Conservation (phyloP, 1,140 invertebrate genomes). For the Oppia nitens region DNA sequence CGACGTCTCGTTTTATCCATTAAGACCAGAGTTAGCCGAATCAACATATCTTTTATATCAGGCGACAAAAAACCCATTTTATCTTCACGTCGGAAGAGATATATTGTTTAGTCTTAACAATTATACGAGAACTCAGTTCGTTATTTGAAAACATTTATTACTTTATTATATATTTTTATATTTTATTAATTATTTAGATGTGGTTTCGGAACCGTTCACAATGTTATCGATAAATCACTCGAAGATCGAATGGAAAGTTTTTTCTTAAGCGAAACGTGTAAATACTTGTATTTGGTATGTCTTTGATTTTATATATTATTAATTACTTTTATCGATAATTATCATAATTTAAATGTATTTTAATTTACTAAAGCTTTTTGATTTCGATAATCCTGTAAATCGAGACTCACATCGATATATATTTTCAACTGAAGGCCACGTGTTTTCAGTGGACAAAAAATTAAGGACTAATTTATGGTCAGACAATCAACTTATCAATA, state of each 20-base stretch:
- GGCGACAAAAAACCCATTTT: slow-evolving; percentile 52
- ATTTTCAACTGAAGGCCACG: slow-evolving; percentile 51
- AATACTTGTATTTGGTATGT: slow-evolving; percentile 73
- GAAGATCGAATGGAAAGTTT: slow-evolving; percentile 99
- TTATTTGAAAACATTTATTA: slow-evolving; percentile 7
- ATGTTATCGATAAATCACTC: slow-evolving; percentile 74
- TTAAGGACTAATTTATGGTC: slow-evolving; percentile 31
- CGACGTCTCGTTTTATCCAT: slow-evolving; percentile 47
- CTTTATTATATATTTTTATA: slow-evolving; percentile 2
- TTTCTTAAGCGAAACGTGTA: slow-evolving; percentile 93
- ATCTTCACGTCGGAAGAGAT: slow-evolving; percentile 47
- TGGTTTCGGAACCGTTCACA: slow-evolving; percentile 51
- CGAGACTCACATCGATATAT: slow-evolving; percentile 37
- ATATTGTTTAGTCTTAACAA: slow-evolving; percentile 43
- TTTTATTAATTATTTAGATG: slow-evolving; percentile 30
- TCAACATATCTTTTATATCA: slow-evolving; percentile 51
- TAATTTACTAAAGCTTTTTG: slow-evolving; percentile 41
- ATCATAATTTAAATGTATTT: background rate
- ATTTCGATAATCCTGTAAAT: slow-evolving; percentile 45
- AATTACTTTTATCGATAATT: slow-evolving; percentile 1
- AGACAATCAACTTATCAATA: slow-evolving; percentile 15
- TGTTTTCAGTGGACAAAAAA: slow-evolving; percentile 37
- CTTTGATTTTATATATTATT: background rate
- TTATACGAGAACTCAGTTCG: slow-evolving; percentile 37
- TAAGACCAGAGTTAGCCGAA: slow-evolving; percentile 47